Evolutionary conservation across 35 echinoderm and acorn worm species (phyloP), one percentile per base, ranked within the genome.

Genomic region (Stichopus chloronotus): DNA sequence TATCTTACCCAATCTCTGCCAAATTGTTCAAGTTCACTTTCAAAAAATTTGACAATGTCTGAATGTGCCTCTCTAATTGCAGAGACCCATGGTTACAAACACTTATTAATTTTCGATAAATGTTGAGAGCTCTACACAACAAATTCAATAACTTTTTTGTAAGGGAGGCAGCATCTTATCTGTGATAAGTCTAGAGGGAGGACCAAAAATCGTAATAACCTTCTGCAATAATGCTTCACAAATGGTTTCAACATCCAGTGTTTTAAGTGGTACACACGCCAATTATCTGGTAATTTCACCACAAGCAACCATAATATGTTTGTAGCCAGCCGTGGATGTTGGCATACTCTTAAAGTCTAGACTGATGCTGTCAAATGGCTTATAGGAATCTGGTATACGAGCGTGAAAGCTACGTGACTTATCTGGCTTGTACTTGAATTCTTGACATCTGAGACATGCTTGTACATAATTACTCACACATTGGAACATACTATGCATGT

Each of bases 41-140:
- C n/a, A n/a, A n/a, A n/a, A n/a, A n/a, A n/a, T n/a, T n/a, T n/a
- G n/a, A n/a, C n/a, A n/a, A n/a, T n/a, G n/a, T n/a, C n/a, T n/a
- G n/a, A n/a, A n/a, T n/a, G n/a, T 82, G 90, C 78, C 90, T 78
- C 24, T 92, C 90, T 16, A 80, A 30, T n/a, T 92, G 90, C 3
- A 92, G 76, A 23, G 72, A 52, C 5, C 90, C 90, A 81, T 92
- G 90, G 78, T 92, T 92, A 0, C n/a, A 4, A 6, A 92, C 78
- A 82, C 74, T 92, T 58, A 92, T 54, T 9, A 81, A 56, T 69
- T 81, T 92, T 13, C 56, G 10, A 22, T 92, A 72, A 80, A 92
- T 92, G 13, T 80, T 12, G 52, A 92, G 43, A 5, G 91, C n/a
- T n/a, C n/a, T n/a, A n/a, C n/a, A n/a, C n/a, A n/a, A n/a, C n/a